Percentiles rank a stretch among this genome's conserved stretches.
Conservation (phyloP, 2,888 invertebrate species). For the Meiosimyza decipiens region DNA sequence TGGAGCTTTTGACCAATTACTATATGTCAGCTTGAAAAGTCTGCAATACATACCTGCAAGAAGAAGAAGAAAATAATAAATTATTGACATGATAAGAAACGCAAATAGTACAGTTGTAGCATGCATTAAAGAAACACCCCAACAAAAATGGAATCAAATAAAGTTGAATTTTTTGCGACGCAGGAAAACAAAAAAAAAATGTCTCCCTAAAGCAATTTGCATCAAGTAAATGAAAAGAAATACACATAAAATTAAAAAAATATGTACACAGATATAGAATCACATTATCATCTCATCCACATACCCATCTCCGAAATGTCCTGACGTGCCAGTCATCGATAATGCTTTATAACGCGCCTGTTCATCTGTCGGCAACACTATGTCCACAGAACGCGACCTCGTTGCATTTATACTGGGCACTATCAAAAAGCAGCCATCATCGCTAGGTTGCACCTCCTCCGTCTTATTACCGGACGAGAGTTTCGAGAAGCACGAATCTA, state of each 20-base stretch:
- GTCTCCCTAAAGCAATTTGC: too few relatives aligned
- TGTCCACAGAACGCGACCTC: constrained; percentile 86
- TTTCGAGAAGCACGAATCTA: constrained; percentile 87
- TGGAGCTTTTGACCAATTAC: too few relatives aligned
- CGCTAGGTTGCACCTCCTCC: constrained; percentile 73
- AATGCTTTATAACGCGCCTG: constrained; percentile 89
- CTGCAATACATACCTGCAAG: constrained; percentile 30
- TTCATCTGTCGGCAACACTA: constrained; percentile 86
- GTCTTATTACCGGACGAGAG: constrained; percentile 78
- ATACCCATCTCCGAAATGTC: constrained; percentile 58
- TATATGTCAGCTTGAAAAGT: not conserved
- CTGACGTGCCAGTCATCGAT: constrained; percentile 72
- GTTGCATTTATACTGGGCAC: constrained; percentile 79
- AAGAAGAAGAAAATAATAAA: constrained; percentile 1
- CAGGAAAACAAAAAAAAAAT: too few relatives aligned
- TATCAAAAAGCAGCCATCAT: constrained; percentile 70
- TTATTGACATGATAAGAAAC: not conserved
- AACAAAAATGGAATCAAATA: too few relatives aligned
- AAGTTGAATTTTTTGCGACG: too few relatives aligned
- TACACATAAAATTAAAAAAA: constrained; percentile 20
- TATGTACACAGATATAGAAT: constrained; percentile 13
- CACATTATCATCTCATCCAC: constrained; percentile 42
- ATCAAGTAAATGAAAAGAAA: too few relatives aligned
- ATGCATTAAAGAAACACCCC: too few relatives aligned
- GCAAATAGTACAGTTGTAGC: too few relatives aligned